Base-by-base conservation (phyloP, 2,797 vertebrate genomes). In the Coranthus polyacanthus region DNA sequence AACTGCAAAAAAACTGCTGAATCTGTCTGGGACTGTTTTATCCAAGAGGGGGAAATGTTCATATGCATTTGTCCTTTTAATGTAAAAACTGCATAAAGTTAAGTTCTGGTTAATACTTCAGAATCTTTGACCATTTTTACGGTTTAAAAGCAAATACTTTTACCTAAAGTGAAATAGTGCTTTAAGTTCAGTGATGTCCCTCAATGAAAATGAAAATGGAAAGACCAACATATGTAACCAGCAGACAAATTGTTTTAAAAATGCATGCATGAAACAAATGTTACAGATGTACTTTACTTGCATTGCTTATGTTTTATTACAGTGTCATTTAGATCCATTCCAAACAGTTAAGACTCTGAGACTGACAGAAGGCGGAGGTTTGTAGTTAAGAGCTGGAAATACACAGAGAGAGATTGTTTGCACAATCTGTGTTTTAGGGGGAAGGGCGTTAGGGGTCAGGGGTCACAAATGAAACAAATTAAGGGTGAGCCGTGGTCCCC, bases 391-490 rank as follows among this genome's bases (percentile, higher is more conserved):
- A 54, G 56, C 75, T 59, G 22, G 55, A 79, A 70, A 76, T 65
- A 39, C 45, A 78, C 20, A 74, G 53, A 82, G 65, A 71, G 44
- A 81, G 70, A 82, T 78, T 84, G 83, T 89, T 84, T 86, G 74
- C 70, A 79, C 78, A 79, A 42, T 88, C 49, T 72, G 49, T 72
- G 80, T 86, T 85, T 71, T 58, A 79, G 78, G 77, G 84, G 88
- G 79, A 47, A 58, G 88, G 80, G 85, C 46, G 15, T 46, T 61
- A 13, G 58, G 52, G 88, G 83, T 87, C 72, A 88, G 46, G 46
- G 91, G 89, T 92, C 89, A 92, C 90, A 92, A 92, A 92, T 91
- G 91, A 92, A 93, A 91, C 89, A 88, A 87, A 93, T 93, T 91
- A 92, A 91, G 82, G 81, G 87, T 16, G 75, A 90, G 86, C 78